phyloP scores from a whole-genome alignment of 2,888 invertebrate species.

The Scaptomyza cyrtandrae region DNA sequence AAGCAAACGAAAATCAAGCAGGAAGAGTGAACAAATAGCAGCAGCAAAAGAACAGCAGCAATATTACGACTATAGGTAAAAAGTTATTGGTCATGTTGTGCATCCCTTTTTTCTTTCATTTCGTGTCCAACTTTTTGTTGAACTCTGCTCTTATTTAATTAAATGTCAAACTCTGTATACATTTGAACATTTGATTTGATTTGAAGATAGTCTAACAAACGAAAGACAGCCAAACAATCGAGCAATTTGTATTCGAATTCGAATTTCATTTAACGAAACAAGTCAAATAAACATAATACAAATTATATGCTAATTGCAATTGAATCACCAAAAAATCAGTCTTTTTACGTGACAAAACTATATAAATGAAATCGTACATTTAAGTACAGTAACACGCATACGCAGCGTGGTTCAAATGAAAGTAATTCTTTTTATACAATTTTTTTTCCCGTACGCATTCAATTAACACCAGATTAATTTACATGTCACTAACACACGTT shows the following conservation, averaged over 20 bases:
- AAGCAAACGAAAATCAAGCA: constrained; percentile 34
- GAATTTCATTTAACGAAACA: constrained; percentile 1
- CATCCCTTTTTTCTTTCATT: constrained; percentile 20
- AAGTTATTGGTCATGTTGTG: constrained; percentile 56
- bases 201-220: constrained; percentile 20
- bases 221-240: constrained; percentile 42
- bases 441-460: constrained; percentile 25
- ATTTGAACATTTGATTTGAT: constrained; percentile 56
- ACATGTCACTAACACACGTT: constrained; percentile 11
- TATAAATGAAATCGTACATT: not conserved
- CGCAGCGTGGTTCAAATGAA: constrained; percentile 28
- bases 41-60: constrained; percentile 14
- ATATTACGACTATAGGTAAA: constrained; percentile 45
- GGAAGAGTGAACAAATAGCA: constrained; percentile 7
- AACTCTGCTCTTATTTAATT: constrained; percentile 68
- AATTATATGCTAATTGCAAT: not conserved
- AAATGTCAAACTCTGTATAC: constrained; percentile 71
- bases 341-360: not conserved
- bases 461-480: constrained; percentile 57
- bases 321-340: too few relatives aligned
- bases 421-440: constrained; percentile 7
- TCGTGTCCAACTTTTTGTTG: not conserved
- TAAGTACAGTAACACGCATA: constrained; percentile 36
- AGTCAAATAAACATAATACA: not conserved
- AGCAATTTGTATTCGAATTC: constrained; percentile 32